Base-by-base conservation (phyloP, 2,888 invertebrate species). In the Dryadula phaetusa region DNA sequence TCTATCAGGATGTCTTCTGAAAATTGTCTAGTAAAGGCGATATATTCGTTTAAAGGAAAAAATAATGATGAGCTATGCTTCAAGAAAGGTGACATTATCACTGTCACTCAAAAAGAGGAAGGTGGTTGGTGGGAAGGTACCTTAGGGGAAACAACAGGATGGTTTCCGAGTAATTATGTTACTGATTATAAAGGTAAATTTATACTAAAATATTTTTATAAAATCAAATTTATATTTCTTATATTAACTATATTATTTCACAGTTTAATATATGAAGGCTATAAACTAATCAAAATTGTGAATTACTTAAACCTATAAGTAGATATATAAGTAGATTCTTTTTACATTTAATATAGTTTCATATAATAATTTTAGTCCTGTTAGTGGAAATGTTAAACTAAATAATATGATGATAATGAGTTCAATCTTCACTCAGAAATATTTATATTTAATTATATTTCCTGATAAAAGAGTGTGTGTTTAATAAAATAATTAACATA, bases 61-160 rank as follows among this genome's bases (percentile, higher is more conserved):
- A 99, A 99, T 85, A 99, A 99, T 92, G 99, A 99, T 93, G 99
- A 99, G 94, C 90, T 99, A 75, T 97, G 97, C 84, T 98, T 99
- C 88, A 96, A 96, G 79, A 99, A 99, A 88, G 98, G 98, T 63
- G 99, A 99, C 88, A 94, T 99, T 75, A 99, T 99, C 77, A 98
- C 98, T 42, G 96, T 99, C 66, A 99, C 99, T 37, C 99, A 99
- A 88, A 95, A 95, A 68, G 96, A 98, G 81, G 99, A 99, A 81
- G 99, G 99, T 64, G 99, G 99, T 49, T 99, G 99, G 99, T 99
- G 99, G 99, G 99, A 99, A 93, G 99, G 99, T 14, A 99, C 99
- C 8, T 93, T 99, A 58, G 95, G 96, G 70, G 98, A 97, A 76
- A 97, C 97, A 84, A 99, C 99, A 72, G 99, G 99, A 79, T 99